Base-by-base conservation (phyloP, 2,797 vertebrate genomes). In the Odontamblyopus lacepedii region DNA sequence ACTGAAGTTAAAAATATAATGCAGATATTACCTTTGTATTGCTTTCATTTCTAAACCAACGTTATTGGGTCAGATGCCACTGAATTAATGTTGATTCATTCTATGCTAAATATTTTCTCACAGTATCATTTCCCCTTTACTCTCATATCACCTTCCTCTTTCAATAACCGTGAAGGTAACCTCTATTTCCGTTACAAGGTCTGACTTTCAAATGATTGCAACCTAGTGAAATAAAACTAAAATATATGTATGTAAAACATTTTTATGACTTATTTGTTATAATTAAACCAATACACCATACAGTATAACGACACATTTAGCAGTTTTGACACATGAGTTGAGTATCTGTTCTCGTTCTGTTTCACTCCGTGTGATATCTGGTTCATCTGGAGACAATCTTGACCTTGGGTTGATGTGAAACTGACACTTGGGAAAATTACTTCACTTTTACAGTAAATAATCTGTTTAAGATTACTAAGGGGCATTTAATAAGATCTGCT, bases 161-260 rank as follows among this genome's bases (percentile, higher is more conserved):
- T 74, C 4, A 1, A 16, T 29, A 38, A 2, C 64, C 16, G 8
- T 74, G 77, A 85, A 77, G 63, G 67, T 32, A 74, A 68, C 77
- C 77, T 73, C 71, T 8, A 3, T 63, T 81, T 13, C 9, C 3
- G 8, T 57, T 57, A 26, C 12, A 19, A 56, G 23, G 9, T 2
- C 23, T 56, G 8, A 56, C 3, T 2, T 26, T 56, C n/a, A 26
- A 26, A 56, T 56, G 3, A 56, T 23, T 26, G 9, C n/a, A 23
- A 1, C 2, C 11, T 9, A 23, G 9, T 8, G 8, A 55, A 8
- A 55, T 55, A 35, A 6, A 35, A 35, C 35, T 35, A 35, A 35
- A 35, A 35, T 23, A 23, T 23, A 23, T 23, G 23, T 23, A 23
- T 23, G 23, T 23, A 23, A 23, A 23, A 23, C 23, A 23, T 23